Conservation (phyloP, 2,797 vertebrate species). For the Cyprinella venusta region DNA sequence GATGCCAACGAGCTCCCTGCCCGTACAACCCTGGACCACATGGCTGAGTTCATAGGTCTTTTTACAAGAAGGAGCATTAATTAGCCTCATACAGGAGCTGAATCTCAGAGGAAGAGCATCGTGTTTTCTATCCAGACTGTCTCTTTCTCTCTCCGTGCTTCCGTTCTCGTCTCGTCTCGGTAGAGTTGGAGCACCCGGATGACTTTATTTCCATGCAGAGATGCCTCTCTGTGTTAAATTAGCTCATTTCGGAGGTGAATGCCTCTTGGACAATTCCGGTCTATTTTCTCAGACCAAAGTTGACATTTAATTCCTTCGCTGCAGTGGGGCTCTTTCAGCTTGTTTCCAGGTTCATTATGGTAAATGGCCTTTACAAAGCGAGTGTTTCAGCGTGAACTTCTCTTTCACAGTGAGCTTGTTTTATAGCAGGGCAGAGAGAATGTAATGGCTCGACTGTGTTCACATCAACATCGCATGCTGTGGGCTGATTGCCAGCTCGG, state of each 20-base stretch:
- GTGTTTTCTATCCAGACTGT: constrained; percentile 48
- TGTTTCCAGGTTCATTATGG: constrained; percentile 66
- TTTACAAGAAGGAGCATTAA: constrained; percentile 72
- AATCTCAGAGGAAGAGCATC: constrained; percentile 49
- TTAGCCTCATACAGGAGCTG: constrained; percentile 60
- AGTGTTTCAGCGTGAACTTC: constrained; percentile 55
- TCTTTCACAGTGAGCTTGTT: constrained; percentile 51
- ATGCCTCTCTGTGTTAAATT: constrained; percentile 64
- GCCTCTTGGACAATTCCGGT: constrained; percentile 68
- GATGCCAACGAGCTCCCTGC: constrained; percentile 27
- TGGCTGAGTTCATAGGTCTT: constrained; percentile 69
- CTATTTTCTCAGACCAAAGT: constrained; percentile 68
- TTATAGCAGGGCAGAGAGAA: constrained; percentile 46
- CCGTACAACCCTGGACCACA: constrained; percentile 29
- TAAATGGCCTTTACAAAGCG: constrained; percentile 64
- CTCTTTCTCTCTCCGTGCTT: neutral
- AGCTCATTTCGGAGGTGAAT: constrained; percentile 66
- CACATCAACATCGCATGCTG: constrained; percentile 46
- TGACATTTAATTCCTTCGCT: constrained; percentile 76
- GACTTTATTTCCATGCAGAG: constrained; percentile 67
- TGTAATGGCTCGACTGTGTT: constrained; percentile 56
- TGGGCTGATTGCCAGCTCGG: constrained; percentile 29
- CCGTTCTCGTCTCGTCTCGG: constrained; percentile 56
- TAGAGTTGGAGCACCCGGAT: constrained; percentile 68
- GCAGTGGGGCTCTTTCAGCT: constrained; percentile 54